phyloP scores from a whole-genome alignment of 2,113 vertebrate genomes.

The Perca flavescens region DNA sequence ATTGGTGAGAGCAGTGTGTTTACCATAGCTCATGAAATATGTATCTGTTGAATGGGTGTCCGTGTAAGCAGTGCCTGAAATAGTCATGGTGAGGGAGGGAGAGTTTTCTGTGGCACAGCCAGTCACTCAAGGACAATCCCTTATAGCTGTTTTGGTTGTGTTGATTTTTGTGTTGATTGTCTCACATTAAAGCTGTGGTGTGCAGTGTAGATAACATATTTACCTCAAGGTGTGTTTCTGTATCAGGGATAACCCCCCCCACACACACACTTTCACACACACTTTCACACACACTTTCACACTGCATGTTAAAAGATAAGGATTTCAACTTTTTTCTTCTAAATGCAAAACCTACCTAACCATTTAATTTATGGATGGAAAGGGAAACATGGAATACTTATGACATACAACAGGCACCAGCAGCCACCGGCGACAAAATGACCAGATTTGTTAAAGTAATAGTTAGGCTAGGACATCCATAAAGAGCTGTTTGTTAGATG shows the following conservation, averaged over 20 bases:
- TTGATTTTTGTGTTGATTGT: slow-evolving; percentile 73
- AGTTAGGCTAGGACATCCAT: slow-evolving; percentile 59
- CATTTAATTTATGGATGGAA: slow-evolving; percentile 43
- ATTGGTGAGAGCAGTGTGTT: slow-evolving; percentile 74
- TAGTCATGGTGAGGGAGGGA: slow-evolving; percentile 61
- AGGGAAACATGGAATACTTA: slow-evolving; percentile 14
- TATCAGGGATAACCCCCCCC: slow-evolving; percentile 21
- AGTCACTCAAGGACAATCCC: slow-evolving; percentile 76
- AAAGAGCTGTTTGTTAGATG: slow-evolving; percentile 76
- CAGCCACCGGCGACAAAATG: slow-evolving; percentile 35
- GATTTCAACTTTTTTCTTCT: slow-evolving; percentile 14
- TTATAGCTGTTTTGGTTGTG: slow-evolving; percentile 59
- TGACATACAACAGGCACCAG: slow-evolving; percentile 3
- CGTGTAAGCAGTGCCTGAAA: slow-evolving; percentile 73
- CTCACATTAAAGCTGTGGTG: slow-evolving; percentile 73
- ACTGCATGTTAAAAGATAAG: slow-evolving; percentile 58
- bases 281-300: neutral
- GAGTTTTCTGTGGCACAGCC: slow-evolving; percentile 58
- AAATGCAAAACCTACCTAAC: slow-evolving; percentile 22
- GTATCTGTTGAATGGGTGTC: slow-evolving; percentile 75
- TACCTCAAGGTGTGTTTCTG: slow-evolving; percentile 63
- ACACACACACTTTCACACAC: too few relatives aligned
- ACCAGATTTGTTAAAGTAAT: slow-evolving; percentile 66
- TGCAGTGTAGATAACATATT: slow-evolving; percentile 68
- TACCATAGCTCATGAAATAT: slow-evolving; percentile 86